phyloP scores from a whole-genome alignment of 2,113 vertebrate genomes.

The Terrapene triunguis region DNA sequence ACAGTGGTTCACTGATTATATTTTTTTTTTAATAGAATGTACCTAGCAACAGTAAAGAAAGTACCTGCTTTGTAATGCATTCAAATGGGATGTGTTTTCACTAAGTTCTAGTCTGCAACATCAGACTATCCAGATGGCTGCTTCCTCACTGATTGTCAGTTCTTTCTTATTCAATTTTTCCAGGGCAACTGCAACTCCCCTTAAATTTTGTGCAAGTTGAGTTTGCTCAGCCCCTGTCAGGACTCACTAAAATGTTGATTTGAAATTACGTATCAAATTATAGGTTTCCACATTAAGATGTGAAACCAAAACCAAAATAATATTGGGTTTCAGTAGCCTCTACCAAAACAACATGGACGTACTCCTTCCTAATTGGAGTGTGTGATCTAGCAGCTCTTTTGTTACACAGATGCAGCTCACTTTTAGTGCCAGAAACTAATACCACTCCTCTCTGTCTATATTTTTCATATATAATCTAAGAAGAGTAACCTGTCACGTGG shows the following conservation, averaged over 20 bases:
- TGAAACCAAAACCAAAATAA: neutral
- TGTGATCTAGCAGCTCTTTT: accelerated
- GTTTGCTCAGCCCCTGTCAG: neutral
- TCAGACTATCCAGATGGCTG: neutral
- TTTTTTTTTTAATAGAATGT: neutral
- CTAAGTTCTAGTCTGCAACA: neutral
- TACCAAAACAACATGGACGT: neutral
- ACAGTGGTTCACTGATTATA: neutral
- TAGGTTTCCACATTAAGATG: neutral
- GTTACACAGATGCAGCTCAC: neutral
- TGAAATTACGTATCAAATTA: neutral
- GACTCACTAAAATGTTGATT: constrained; percentile 7
- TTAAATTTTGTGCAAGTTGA: neutral
- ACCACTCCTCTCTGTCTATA: neutral
- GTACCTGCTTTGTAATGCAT: neutral
- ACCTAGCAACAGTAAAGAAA: neutral
- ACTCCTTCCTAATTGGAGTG: neutral
- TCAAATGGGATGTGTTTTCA: neutral
- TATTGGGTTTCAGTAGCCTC: neutral
- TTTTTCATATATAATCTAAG: neutral
- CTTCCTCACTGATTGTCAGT: neutral
- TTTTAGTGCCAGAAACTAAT: neutral
- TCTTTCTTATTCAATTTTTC: constrained; percentile 13
- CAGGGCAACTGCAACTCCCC: neutral
- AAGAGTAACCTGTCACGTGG: neutral